Base-by-base conservation (phyloP, 2,113 vertebrate species). In the Sapayoa aenigma region DNA sequence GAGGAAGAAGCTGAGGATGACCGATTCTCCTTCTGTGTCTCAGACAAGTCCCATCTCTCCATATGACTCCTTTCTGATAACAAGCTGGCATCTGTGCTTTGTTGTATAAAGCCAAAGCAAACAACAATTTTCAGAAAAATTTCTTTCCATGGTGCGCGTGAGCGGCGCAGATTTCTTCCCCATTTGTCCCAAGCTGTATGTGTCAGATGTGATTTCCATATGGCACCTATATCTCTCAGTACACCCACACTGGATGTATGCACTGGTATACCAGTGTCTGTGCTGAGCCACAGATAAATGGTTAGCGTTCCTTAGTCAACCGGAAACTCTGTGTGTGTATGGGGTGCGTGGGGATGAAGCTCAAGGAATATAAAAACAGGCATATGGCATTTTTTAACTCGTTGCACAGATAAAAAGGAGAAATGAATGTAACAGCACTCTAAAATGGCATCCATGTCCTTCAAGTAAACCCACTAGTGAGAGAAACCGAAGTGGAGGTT, bases 361-460 rank as follows among this genome's bases (percentile, higher is more conserved):
- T 91, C 76, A 55, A 89, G 94, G 94, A 95, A 93, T 94, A 95
- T 87, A 94, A 97, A 97, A 93, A 89, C 97, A 97, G 96, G 94
- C 96, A 94, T 92, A 93, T 93, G 96, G 96, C 92, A 96, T 92
- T 97, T 97, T 95, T 96, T 69, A 97, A 96, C 84, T 96, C 66
- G 65, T 74, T 87, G 68, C 83, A 90, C 42, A 71, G 95, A 94
- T 96, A 94, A 97, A 94, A 93, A 81, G 69, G 82, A 90, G 84
- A 91, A 96, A 96, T 95, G 86, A 89, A 76, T 81, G 75, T 60
- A 92, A 92, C 84, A 84, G 33, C n/a, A 41, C 49, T 90, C 75
- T 79, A 91, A 96, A 96, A 95, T 47, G 82, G 85, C 75, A 92
- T 93, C 69, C 93, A 12, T 3, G 1, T 27, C 44, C 78, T 75